phyloP scores from a whole-genome alignment of 2,797 vertebrate genomes.

The Eidolon dupreanum region DNA sequence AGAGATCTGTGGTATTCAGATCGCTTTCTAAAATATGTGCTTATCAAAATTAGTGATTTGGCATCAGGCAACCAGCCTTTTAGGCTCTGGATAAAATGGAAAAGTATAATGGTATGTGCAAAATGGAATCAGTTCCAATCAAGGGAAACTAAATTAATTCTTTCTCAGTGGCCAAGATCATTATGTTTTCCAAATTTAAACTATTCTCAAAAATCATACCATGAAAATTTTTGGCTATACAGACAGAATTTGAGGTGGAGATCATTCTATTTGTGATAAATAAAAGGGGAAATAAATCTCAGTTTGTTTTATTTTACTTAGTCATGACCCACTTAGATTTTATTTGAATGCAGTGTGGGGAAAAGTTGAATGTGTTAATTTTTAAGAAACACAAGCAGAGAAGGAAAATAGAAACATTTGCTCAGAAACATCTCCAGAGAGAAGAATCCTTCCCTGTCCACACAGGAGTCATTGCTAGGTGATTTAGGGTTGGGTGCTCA shows the following conservation, averaged over 20 bases:
- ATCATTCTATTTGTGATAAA: conserved; percentile 4
- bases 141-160: not conserved
- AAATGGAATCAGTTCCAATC: not conserved
- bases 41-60: conserved; percentile 26
- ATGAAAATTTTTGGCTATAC: not conserved
- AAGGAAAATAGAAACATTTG: not conserved
- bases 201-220: not conserved
- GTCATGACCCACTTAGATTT: conserved; percentile 30
- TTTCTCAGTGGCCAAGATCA: not conserved
- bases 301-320: conserved; percentile 9
- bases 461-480: not conserved
- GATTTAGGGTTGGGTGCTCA: not conserved
- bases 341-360: conserved; percentile 18
- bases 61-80: not conserved
- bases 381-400: conserved; percentile 19
- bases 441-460: not conserved
- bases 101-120: not conserved
- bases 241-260: not conserved
- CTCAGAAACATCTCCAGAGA: not conserved
- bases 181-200: conserved; percentile 19
- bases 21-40: not conserved
- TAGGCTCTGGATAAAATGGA: not conserved
- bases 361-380: not conserved
- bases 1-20: not conserved
- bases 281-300: not conserved